Evolutionary conservation across 2,888 invertebrate genomes (phyloP).

Genomic region (Nomada lathburiana): DNA sequence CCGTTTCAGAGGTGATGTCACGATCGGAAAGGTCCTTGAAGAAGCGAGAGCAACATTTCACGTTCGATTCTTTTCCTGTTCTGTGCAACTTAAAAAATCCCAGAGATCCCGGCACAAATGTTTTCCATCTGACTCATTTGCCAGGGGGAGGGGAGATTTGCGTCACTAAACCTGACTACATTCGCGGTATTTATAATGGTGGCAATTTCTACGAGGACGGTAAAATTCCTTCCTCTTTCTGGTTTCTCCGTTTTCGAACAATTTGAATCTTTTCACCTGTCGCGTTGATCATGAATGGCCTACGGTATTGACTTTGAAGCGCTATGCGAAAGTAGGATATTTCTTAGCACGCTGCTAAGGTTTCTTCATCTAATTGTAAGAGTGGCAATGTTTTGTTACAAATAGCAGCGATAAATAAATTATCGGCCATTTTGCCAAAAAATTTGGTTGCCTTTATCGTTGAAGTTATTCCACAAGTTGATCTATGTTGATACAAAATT

Average conservation of each 20-base stretch:
- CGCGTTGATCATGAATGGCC: background rate
- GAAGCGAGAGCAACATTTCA: slow-evolving; percentile 45
- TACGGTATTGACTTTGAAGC: slow-evolving; percentile 9
- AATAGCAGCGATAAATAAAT: no score
- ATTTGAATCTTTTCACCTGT: background rate
- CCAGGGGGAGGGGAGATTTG: background rate
- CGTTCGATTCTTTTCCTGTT: slow-evolving; percentile 23
- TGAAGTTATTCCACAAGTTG: no score
- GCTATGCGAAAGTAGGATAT: background rate
- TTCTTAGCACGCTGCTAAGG: no score
- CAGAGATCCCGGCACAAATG: no score
- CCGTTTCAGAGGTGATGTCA: slow-evolving; percentile 78
- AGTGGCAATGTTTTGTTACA: no score
- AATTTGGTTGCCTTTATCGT: no score
- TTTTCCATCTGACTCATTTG: background rate
- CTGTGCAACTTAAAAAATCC: slow-evolving; percentile 9
- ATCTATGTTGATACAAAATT: no score
- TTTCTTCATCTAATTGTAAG: no score
- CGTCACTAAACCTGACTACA: background rate
- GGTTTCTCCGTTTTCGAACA: no score
- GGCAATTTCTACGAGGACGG: background rate
- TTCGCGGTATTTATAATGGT: slow-evolving; percentile 5
- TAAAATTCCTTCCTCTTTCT: background rate
- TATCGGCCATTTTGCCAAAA: no score
- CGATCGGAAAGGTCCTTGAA: slow-evolving; percentile 67